Base-by-base conservation (phyloP, 2,113 vertebrate species). In the Bungarus multicinctus region DNA sequence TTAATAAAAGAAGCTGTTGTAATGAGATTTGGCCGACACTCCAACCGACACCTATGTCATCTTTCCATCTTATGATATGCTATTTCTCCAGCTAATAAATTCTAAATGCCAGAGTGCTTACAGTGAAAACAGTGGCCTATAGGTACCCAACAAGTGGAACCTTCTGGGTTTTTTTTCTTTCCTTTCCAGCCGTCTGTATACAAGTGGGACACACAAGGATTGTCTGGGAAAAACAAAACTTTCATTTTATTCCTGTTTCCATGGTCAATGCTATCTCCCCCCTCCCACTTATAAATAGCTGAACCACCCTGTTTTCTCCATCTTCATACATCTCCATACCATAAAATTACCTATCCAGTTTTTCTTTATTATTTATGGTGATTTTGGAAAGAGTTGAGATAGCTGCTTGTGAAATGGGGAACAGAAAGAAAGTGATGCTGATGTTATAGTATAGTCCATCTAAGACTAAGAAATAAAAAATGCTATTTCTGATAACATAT, bases 371-470 rank as follows among this genome's bases (percentile, higher is more conserved):
- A 64, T 52, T 90, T 69, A 47, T 7, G 10, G 5, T 27, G 27
- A 30, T n/a, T 90, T 20, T 87, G 43, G 1, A 47, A 25, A 27
- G 23, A 27, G 7, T 50, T 87, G 64, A 88, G 64, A 57, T 57
- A 55, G 39, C 50, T 81, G 60, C 54, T 18, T 57, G 52, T 54
- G 87, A 74, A 88, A 54, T 23, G 50, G 45, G 87, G 55, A 81
- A 81, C 45, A 39, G 92, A 92, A 92, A 89, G 88, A 92, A 92
- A 89, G 92, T 58, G 53, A 85, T 5, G 43, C 87, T 89, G 88
- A 92, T 85, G 39, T 69, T 55, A n/a, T n/a, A 52, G 81, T 47
- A 57, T 43, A 14, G 69, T 34, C 69, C 74, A 85, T 14, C 47
- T 89, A 57, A 85, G 53, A 25, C 47, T 50, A 50, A 50, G 47